A percentile compares a stretch with the other conserved stretches of the same genome.
Evolutionary conservation across 2,113 vertebrate genomes (phyloP).

Genomic region (Amphiprion ocellaris): DNA sequence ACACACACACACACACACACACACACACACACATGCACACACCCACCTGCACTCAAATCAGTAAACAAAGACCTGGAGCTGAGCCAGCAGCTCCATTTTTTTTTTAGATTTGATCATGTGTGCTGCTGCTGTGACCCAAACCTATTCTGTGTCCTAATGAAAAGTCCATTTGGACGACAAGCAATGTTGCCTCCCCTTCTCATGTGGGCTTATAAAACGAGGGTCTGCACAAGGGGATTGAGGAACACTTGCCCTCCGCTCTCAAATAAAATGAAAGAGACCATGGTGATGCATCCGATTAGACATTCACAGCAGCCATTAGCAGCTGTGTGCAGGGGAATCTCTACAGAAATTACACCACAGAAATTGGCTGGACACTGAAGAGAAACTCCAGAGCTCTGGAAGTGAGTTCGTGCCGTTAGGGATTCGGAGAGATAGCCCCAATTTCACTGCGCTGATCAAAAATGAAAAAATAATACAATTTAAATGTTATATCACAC

Average conservation of each 20-base stretch:
- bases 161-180: constrained; percentile 68
- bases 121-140: constrained; percentile 53
- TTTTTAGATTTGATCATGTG: constrained; percentile 65
- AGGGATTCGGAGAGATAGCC: constrained; percentile 41
- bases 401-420: constrained; percentile 43
- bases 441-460: constrained; percentile 48
- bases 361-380: constrained; percentile 8
- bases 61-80: constrained; percentile 60
- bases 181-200: constrained; percentile 38
- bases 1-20: constrained; percentile 9
- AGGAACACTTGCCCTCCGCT: constrained; percentile 27
- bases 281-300: constrained; percentile 42
- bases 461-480: constrained; percentile 43
- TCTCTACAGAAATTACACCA: constrained; percentile 31
- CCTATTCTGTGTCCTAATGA: constrained; percentile 61
- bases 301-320: constrained; percentile 43
- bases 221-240: constrained; percentile 25
- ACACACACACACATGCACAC: constrained; percentile 5
- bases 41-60: constrained; percentile 50
- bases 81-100: constrained; percentile 63
- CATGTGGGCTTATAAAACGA: constrained; percentile 42
- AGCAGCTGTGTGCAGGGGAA: constrained; percentile 4
- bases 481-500: constrained; percentile 61
- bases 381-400: background rate
- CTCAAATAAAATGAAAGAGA: constrained; percentile 43